phyloP scores from a whole-genome alignment of 2,113 vertebrate genomes.

The Atherinomorus stipes region DNA sequence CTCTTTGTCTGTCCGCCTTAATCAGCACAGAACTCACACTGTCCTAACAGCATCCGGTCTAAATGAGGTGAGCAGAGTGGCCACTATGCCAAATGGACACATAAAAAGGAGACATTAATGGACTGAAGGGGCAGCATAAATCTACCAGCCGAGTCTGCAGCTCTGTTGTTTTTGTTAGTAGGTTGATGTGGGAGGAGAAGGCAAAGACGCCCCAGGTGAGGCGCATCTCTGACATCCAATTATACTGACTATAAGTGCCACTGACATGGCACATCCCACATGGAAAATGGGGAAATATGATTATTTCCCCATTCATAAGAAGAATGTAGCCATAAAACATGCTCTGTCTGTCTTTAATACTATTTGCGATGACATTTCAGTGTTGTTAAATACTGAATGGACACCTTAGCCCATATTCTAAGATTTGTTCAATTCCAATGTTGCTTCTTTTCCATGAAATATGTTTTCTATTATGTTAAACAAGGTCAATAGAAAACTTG shows the following conservation, averaged over 20 bases:
- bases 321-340: constrained; percentile 14
- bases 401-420: not conserved
- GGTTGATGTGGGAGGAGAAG: constrained; percentile 29
- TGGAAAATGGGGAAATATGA: constrained; percentile 49
- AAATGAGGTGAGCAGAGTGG: constrained; percentile 62
- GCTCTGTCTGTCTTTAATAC: not conserved
- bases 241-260: constrained; percentile 66
- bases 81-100: constrained; percentile 74
- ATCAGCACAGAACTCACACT: constrained; percentile 46
- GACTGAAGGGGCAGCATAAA: constrained; percentile 70
- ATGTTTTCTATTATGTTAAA: not conserved
- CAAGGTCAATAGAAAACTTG: not conserved
- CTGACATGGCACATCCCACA: constrained; percentile 56
- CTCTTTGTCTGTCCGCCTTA: constrained; percentile 19
- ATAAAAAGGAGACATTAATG: constrained; percentile 76
- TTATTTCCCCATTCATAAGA: constrained; percentile 61
- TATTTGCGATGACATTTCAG: constrained; percentile 25
- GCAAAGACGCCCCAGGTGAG: constrained; percentile 55
- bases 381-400: constrained; percentile 11
- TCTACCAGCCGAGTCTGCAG: constrained; percentile 38
- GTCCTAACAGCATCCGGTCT: constrained; percentile 51
- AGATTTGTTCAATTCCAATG: not conserved
- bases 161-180: constrained; percentile 39
- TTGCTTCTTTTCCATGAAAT: not conserved
- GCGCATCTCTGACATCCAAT: constrained; percentile 59